These are phyloP conservation scores for Meandrina meandrites DNA, from an alignment of 92 coral and sea anemone species.

Conservation along the genomic window DNA sequence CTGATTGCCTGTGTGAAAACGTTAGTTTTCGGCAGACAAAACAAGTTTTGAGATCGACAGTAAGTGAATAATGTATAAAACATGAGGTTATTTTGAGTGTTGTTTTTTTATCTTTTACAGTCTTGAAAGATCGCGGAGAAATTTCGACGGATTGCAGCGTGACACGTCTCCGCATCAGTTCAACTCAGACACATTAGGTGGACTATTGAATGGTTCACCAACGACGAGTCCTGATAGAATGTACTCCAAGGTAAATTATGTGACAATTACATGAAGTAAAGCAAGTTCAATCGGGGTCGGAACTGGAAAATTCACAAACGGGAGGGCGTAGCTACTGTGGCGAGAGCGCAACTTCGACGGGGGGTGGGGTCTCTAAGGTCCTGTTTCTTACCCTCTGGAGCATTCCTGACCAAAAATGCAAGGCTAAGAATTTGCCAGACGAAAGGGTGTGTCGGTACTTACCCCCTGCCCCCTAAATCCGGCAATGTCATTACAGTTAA, in stretches of 20 bases:
- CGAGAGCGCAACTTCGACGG: too few relatives aligned
- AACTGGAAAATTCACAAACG: too few relatives aligned
- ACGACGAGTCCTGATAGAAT: constrained; percentile 82
- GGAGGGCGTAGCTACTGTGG: too few relatives aligned
- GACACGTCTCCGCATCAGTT: constrained; percentile 71
- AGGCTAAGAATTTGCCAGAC: too few relatives aligned
- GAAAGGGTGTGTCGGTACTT: too few relatives aligned
- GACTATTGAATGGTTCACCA: constrained; percentile 63
- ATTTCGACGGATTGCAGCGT: constrained; percentile 29
- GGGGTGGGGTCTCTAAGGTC: too few relatives aligned
- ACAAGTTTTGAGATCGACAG: neutral
- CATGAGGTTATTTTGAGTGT: neutral
- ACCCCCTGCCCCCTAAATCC: too few relatives aligned
- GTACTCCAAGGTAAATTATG: constrained; percentile 73
- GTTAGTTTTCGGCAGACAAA: neutral
- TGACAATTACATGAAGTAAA: neutral
- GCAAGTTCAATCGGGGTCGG: neutral
- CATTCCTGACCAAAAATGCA: too few relatives aligned
- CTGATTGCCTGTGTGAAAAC: neutral
- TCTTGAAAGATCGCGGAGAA: constrained; percentile 91
- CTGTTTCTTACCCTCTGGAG: too few relatives aligned
- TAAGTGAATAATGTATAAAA: neutral
- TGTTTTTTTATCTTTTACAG: constrained; percentile 48
- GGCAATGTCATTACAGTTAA: too few relatives aligned
- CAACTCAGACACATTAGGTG: constrained; percentile 60